Conservation (phyloP, 1,140 invertebrate genomes). For the Stegodyphus mimosarum region DNA sequence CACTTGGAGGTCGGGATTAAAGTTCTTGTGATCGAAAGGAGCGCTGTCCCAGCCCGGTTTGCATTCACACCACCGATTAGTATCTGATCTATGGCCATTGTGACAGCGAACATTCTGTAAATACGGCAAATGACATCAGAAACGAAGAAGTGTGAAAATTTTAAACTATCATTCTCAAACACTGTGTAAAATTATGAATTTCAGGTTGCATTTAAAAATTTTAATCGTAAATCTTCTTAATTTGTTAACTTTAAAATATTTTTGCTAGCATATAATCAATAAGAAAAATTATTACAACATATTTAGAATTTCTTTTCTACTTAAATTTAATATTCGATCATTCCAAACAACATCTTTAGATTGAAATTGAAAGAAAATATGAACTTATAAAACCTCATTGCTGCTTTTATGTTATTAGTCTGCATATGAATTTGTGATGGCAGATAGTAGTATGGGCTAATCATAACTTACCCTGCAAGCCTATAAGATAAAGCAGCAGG, state of each 20-base stretch:
- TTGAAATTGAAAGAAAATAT: too few species aligned
- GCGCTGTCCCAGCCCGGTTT: constrained; percentile 49
- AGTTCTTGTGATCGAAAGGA: constrained; percentile 27
- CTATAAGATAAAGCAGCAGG: too few species aligned
- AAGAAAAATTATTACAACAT: neutral
- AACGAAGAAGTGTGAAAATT: neutral
- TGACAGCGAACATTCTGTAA: constrained; percentile 54
- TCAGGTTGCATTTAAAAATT: neutral
- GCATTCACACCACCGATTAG: constrained; percentile 46
- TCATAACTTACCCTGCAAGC: too few species aligned
- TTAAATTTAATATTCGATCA: too few species aligned
- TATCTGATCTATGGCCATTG: constrained; percentile 6
- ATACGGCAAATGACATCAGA: neutral
- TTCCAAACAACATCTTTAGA: too few species aligned
- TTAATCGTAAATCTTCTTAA: neutral
- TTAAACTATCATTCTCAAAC: neutral
- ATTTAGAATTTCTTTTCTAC: neutral
- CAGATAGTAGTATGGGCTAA: too few species aligned
- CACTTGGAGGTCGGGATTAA: constrained; percentile 49
- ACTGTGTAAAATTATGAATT: too few species aligned
- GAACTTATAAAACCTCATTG: too few species aligned
- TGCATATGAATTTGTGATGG: too few species aligned
- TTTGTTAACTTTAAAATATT: neutral
- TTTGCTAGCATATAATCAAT: too few species aligned
- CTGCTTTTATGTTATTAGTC: too few species aligned